phyloP scores from a whole-genome alignment of 2,888 invertebrate genomes.

The Theodoxus fluviatilis region DNA sequence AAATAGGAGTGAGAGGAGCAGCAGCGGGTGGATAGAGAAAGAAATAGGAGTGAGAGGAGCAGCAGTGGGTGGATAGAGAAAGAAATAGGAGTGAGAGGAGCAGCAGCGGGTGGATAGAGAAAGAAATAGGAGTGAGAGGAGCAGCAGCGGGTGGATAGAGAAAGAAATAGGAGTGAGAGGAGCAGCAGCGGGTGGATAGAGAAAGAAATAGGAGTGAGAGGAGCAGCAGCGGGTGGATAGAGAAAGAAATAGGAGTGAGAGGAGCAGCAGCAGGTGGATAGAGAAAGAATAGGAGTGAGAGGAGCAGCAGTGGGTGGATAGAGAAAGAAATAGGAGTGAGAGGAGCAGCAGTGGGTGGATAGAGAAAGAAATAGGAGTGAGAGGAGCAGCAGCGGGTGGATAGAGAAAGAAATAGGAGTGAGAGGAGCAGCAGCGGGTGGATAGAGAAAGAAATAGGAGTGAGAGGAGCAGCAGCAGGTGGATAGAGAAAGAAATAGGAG shows the following conservation, averaged over 20 bases:
- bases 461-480: neutral
- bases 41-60: neutral
- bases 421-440: conserved; percentile 9
- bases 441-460: too few relatives aligned
- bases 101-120: neutral
- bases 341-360: too few relatives aligned
- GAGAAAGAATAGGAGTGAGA: too few relatives aligned
- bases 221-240: too few relatives aligned
- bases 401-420: neutral
- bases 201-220: too few relatives aligned
- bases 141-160: neutral
- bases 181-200: neutral
- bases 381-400: too few relatives aligned
- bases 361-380: too few relatives aligned
- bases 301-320: too few relatives aligned
- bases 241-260: too few relatives aligned
- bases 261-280: too few relatives aligned
- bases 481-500: conserved; percentile 18
- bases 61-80: too few relatives aligned
- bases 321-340: too few relatives aligned
- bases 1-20: neutral
- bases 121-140: neutral
- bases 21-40: neutral
- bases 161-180: conserved; percentile 5
- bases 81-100: neutral